A percentile compares a stretch with the other conserved stretches of the same genome.
phyloP scores from a whole-genome alignment of 2,797 vertebrate genomes.

The Molossus alvarezi region DNA sequence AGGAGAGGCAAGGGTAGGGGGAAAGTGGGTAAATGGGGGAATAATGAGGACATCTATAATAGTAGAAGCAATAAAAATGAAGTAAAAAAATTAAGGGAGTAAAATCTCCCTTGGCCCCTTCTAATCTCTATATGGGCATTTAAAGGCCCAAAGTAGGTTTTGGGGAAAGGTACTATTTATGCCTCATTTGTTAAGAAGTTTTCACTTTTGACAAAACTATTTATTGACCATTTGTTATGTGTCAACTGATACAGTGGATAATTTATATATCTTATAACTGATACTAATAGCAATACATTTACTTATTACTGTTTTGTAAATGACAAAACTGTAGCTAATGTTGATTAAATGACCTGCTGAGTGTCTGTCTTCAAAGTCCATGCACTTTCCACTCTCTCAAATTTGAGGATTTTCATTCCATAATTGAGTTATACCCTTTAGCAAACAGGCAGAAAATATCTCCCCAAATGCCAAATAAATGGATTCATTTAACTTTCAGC shows the following conservation, averaged over 20 bases:
- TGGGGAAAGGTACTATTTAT: background rate
- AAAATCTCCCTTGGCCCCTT: background rate
- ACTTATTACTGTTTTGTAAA: conserved; percentile 7
- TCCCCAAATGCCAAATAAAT: conserved; percentile 58
- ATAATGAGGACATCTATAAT: background rate
- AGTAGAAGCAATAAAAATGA: background rate
- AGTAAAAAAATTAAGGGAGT: background rate
- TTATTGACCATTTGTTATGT: background rate
- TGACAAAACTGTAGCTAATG: background rate
- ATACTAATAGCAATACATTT: conserved; percentile 20
- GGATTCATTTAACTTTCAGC: conserved; percentile 62
- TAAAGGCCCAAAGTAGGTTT: background rate
- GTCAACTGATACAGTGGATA: background rate
- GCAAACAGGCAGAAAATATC: conserved; percentile 36
- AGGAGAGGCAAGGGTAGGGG: background rate
- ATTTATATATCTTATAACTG: background rate
- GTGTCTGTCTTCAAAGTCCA: background rate
- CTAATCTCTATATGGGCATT: background rate
- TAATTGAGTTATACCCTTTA: background rate
- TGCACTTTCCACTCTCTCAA: background rate
- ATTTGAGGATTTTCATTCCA: background rate
- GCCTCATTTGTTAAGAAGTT: background rate
- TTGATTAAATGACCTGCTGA: background rate
- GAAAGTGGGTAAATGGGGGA: background rate
- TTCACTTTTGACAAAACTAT: background rate